Evolutionary conservation across 2,888 invertebrate species (phyloP).

Genomic region (Muschampia plurimacula): DNA sequence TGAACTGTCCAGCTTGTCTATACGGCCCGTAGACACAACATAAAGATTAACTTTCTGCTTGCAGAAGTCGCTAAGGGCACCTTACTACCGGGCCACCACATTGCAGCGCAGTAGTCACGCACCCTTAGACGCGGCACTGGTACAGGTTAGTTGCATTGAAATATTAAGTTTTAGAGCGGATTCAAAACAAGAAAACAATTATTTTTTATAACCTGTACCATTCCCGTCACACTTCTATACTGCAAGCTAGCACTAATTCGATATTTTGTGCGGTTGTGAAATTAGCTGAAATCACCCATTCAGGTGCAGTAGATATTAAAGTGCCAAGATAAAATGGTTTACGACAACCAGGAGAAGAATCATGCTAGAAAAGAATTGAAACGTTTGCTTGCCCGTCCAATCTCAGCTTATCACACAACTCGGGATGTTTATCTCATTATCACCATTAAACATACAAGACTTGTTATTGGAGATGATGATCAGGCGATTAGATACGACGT

Average conservation of each 20-base stretch:
- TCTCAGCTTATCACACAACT: slow-evolving; percentile 81
- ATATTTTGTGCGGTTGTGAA: slow-evolving; percentile 75
- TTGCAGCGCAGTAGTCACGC: slow-evolving; percentile 44
- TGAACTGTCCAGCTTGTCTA: slow-evolving; percentile 98
- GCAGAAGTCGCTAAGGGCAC: slow-evolving; percentile 20
- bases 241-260: slow-evolving; percentile 69
- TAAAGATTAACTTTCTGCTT: slow-evolving; percentile 63
- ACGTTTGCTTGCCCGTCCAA: slow-evolving; percentile 76
- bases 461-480: slow-evolving; percentile 16
- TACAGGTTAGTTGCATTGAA: slow-evolving; percentile 32
- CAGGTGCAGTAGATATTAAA: slow-evolving; percentile 55
- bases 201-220: slow-evolving; percentile 13
- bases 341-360: slow-evolving; percentile 51
- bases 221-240: slow-evolving; percentile 52
- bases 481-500: slow-evolving; percentile 20
- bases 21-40: slow-evolving; percentile 87
- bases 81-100: slow-evolving; percentile 23
- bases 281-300: slow-evolving; percentile 76
- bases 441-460: slow-evolving; percentile 17
- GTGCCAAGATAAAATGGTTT: slow-evolving; percentile 44
- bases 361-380: slow-evolving; percentile 61
- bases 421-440: slow-evolving; percentile 19
- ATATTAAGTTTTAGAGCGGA: background rate
- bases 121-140: slow-evolving; percentile 46
- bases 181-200: background rate